Base-by-base conservation (phyloP, 2,113 vertebrate species). In the Coryphaenoides rupestris region DNA sequence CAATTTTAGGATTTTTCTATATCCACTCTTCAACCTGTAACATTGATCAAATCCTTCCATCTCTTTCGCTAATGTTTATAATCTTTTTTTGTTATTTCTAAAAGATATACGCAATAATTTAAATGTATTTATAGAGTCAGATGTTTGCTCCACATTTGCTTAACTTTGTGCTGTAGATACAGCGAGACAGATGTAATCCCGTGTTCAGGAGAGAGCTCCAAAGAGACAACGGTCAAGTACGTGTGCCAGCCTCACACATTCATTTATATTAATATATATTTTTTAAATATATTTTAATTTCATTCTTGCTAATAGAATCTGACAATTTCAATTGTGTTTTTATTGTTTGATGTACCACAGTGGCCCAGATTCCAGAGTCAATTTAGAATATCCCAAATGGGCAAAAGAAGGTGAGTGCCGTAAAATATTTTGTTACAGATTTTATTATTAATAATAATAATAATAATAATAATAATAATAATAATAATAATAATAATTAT, bases 181-280 rank as follows among this genome's bases (percentile, higher is more conserved):
- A 94, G 94, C 0, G 96, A 99, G 77, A 94, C 94, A 23, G 96
- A 99, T 22, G 88, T 99, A 69, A 98, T 99, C 77, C 94, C 95
- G 63, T 98, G 95, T 74, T 93, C 92, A 71, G 95, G 90, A 69
- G 95, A 98, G 86, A 80, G 72, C 66, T 81, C 79, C 46, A 86
- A 83, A 7, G 85, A 86, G 40, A 65, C 58, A 0, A 19, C 89
- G 54, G 58, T 6, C 0, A 82, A 77, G 79, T 84, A 69, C 7
- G 80, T 56, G 17, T 24, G n/a, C 49, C 45, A 21, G 17, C 55
- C 21, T 55, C 19, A 46, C 33, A 19, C 19, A 15, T 53, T 21
- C 1, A 40, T 2, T 21, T 1, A 16, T 21, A 13, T 58, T 6
- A n/a, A 16, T 58, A 33, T 19, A 13, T 5, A n/a, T 7, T 50